Evolutionary conservation across 1,140 invertebrate species (phyloP), one percentile per base, ranked within the genome.

Genomic region (Melitaea cinxia): DNA sequence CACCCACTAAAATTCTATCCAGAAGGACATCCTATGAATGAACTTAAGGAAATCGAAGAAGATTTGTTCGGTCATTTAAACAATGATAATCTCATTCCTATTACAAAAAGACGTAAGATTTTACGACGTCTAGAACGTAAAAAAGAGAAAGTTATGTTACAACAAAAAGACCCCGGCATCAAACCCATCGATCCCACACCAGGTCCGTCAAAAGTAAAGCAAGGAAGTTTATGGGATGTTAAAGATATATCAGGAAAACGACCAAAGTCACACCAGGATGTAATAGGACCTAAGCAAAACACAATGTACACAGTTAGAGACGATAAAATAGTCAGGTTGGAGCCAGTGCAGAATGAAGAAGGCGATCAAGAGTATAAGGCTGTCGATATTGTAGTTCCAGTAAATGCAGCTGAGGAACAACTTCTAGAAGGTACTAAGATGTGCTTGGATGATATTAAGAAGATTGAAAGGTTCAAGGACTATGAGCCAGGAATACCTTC

Each of bases 401-500:
- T 83, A 3, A 88, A 88, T 69, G 57, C 63, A 14, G 82, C 86
- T 15, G 88, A 88, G 26, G 73, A 78, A 52, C 72, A 82, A 45
- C 57, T 91, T 4, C 54, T 91, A 39, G 86, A 91, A 71, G 88
- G 88, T 0, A 91, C 88, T 0, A 88, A 91, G 49, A 89, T 91
- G 85, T 60, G 72, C 35, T 45, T 89, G 24, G 86, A 91, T 77
- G 80, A 91, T 54, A 91, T 91, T 12, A 86, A 72, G 50, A 89
- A 82, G 35, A 91, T 89, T 61, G 85, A 88, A 0, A 75, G 84
- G 33, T 91, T 89, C 37, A 89, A 85, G 58, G 81, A 91, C 56
- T 91, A 89, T 75, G 77, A 86, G 24, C 86, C 86, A 37, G 88
- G 88, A n/a, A 71, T 82, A 65, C 88, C 88, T 57, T 89, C 88